Conservation (phyloP, 2,113 vertebrate genomes). For the Urocitellus parryii region DNA sequence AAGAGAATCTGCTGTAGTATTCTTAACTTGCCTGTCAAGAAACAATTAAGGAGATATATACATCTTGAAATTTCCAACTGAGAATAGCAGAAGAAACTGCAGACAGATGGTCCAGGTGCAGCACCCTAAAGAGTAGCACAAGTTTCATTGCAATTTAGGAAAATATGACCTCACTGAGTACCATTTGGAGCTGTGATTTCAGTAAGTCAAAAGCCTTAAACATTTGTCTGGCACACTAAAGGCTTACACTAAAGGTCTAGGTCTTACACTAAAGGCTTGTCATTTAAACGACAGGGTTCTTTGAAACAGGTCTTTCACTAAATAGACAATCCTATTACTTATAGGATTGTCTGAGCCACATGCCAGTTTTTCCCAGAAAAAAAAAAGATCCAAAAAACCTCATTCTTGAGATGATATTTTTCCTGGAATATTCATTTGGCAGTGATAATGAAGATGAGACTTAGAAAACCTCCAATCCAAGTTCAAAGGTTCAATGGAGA, state of each 20-base stretch:
- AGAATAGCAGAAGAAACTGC: slow-evolving; percentile 36
- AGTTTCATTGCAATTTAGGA: neutral
- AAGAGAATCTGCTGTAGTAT: neutral
- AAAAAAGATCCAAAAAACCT: slow-evolving; percentile 11
- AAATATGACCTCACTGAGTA: slow-evolving; percentile 13
- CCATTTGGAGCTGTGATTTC: slow-evolving; percentile 3
- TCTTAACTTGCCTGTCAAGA: slow-evolving; percentile 58
- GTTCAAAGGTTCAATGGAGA: neutral
- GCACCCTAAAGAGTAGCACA: neutral
- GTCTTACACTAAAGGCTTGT: neutral
- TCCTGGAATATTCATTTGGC: neutral
- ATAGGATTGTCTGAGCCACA: neutral
- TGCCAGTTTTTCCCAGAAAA: neutral
- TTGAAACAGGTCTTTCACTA: slow-evolving; percentile 61
- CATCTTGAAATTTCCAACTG: slow-evolving; percentile 17
- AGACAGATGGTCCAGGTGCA: slow-evolving; percentile 24
- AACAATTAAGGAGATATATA: slow-evolving; percentile 58
- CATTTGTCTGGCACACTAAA: neutral
- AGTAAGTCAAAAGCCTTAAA: slow-evolving; percentile 21
- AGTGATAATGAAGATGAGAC: neutral
- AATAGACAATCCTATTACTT: too few species aligned
- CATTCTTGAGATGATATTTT: slow-evolving; percentile 2
- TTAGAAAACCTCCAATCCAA: neutral
- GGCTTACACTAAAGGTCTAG: neutral
- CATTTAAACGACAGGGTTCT: slow-evolving; percentile 34